Evolutionary conservation across 1,140 invertebrate genomes (phyloP), one percentile per base, ranked within the genome.

Genomic region (Plodia interpunctella): DNA sequence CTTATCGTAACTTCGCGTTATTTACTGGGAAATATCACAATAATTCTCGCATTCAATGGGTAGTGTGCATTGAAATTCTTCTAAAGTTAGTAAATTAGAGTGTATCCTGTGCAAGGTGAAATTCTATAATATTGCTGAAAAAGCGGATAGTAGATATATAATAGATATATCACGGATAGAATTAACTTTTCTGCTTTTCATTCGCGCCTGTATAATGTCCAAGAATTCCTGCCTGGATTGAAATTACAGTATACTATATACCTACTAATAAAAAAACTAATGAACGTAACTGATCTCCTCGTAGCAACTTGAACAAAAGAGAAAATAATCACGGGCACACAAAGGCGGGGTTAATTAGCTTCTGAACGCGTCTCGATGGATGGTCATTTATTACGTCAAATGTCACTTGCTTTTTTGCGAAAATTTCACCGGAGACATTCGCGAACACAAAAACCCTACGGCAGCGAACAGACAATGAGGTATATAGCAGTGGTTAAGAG

Each of bases 341-440:
- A 53, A 53, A 53, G 21, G 19, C 51, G 19, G 5, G 21, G 19
- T 53, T 53, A 53, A 53, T 53, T 53, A 53, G 13, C 13, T 53
- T 25, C 51, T 21, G 20, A 53, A 53, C 51, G 51, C 19, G 19
- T 53, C 19, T 53, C 20, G 21, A 53, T n/a, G 19, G 51, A 15
- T 53, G 51, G 51, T 53, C 51, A 53, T 53, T 25, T 25, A 53
- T 53, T 25, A 53, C 20, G 51, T n/a, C 13, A 17, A 53, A 25
- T 21, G 19, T 53, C 51, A 13, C 19, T 19, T 10, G 13, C 13
- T 53, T 53, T n/a, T 53, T 53, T 53, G 51, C n/a, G n/a, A 53
- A 53, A 53, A 5, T 53, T 53, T 53, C 51, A 53, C 51, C 51
- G 51, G 51, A 53, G 51, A 53, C 51, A n/a, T 53, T 53, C 21